Conservation (phyloP, 2,888 invertebrate species). For the Drosophila borborema region DNA sequence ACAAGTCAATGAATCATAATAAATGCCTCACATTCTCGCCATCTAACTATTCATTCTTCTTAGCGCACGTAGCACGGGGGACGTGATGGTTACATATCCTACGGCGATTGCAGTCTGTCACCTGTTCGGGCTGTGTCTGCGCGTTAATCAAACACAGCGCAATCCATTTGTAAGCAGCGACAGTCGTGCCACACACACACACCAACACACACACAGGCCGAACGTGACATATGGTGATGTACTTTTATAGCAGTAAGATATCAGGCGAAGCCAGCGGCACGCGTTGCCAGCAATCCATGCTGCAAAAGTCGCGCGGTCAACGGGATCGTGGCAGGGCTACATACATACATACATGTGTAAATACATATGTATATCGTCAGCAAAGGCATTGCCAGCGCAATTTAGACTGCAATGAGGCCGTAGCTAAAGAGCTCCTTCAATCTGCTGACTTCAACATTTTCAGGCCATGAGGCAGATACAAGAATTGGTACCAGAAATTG, state of each 20-base stretch:
- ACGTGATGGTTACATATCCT: slow-evolving; percentile 27
- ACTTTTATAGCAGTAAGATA: slow-evolving; percentile 86
- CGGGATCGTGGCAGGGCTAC: slow-evolving; percentile 77
- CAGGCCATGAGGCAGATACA: background rate
- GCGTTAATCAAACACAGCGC: slow-evolving; percentile 39
- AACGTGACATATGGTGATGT: slow-evolving; percentile 86
- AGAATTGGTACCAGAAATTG: slow-evolving; percentile 62
- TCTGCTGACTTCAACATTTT: slow-evolving; percentile 33
- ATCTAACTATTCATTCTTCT: slow-evolving; percentile 21
- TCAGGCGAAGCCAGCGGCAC: slow-evolving; percentile 85
- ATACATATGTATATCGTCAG: slow-evolving; percentile 20
- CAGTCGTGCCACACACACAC: slow-evolving; percentile 62
- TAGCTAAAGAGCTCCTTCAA: slow-evolving; percentile 4
- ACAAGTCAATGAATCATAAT: slow-evolving; percentile 35
- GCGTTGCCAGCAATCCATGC: slow-evolving; percentile 84
- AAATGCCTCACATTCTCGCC: slow-evolving; percentile 8
- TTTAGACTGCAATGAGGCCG: slow-evolving; percentile 17
- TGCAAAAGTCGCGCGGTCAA: slow-evolving; percentile 84
- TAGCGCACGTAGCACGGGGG: slow-evolving; percentile 18
- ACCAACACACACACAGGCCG: slow-evolving; percentile 71
- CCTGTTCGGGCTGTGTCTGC: slow-evolving; percentile 45
- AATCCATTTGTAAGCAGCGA: slow-evolving; percentile 5
- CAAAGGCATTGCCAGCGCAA: slow-evolving; percentile 5
- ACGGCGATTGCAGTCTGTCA: slow-evolving; percentile 22
- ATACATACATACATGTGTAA: slow-evolving; percentile 2